Evolutionary conservation across 2,797 vertebrate species (phyloP).

Genomic region (Arremon brunneinucha): DNA sequence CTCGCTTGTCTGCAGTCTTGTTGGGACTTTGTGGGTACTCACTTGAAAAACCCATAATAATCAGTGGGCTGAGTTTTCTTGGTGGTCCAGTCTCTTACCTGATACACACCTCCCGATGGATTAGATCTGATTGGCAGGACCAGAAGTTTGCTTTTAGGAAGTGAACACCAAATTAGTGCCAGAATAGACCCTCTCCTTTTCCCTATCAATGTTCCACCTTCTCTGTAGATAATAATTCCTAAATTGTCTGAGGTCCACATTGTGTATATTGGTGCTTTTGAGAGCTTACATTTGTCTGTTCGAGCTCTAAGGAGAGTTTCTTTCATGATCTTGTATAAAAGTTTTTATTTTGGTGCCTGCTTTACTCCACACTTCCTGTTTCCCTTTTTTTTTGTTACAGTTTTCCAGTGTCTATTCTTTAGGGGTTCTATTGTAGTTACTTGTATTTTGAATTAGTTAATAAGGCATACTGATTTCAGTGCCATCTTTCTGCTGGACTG

Average conservation of each 20-base stretch:
- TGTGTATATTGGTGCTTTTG: background rate
- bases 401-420: background rate
- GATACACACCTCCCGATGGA: rapidly evolving
- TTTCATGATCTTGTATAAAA: background rate
- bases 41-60: background rate
- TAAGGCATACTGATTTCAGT: background rate
- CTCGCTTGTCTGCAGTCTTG: background rate
- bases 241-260: background rate
- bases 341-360: background rate
- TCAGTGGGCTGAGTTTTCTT: background rate
- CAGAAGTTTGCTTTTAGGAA: background rate
- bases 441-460: background rate
- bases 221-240: background rate
- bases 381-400: background rate
- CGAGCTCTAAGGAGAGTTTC: background rate
- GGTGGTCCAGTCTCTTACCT: background rate
- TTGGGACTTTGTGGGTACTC: background rate
- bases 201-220: background rate
- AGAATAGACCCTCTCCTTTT: background rate
- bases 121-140: background rate
- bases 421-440: background rate
- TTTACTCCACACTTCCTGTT: background rate
- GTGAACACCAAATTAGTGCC: background rate
- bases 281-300: background rate
- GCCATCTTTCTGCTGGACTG: background rate